These are phyloP conservation scores for Drosophila pegasa DNA, from an alignment of 2,888 invertebrate species.

Conservation along the genomic window DNA sequence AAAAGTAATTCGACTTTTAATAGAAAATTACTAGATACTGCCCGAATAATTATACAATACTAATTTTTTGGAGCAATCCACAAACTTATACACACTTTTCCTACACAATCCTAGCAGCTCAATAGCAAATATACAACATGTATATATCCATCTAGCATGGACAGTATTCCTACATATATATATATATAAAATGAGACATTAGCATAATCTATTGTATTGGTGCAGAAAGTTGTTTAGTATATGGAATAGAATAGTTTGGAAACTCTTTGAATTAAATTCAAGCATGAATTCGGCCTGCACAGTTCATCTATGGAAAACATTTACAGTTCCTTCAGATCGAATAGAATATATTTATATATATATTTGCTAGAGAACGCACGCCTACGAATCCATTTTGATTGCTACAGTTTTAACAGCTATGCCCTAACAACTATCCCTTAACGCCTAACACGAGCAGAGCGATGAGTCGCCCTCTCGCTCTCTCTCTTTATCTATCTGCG, in stretches of 20 bases:
- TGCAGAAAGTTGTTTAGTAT: neutral
- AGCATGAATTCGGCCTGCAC: neutral
- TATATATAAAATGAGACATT: neutral
- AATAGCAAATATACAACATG: neutral
- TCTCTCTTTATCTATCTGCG: neutral
- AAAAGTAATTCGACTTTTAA: neutral
- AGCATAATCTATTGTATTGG: neutral
- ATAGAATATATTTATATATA: conserved; percentile 4
- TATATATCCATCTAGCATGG: neutral
- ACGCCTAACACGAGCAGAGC: conserved; percentile 13
- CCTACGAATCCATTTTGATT: neutral
- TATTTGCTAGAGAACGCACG: conserved; percentile 10
- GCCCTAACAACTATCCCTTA: conserved; percentile 22
- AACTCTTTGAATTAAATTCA: neutral
- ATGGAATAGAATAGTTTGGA: neutral
- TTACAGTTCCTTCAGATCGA: neutral
- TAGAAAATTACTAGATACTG: neutral
- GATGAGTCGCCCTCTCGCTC: neutral
- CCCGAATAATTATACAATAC: neutral
- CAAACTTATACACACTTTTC: neutral
- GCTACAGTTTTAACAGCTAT: conserved; percentile 14
- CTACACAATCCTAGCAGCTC: neutral
- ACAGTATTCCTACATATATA: neutral
- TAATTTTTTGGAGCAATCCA: neutral
- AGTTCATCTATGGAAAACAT: neutral